Percentiles rank a stretch among this genome's conserved stretches.
Conservation (phyloP, 2,888 invertebrate genomes). For the Plagodis dolabraria region DNA sequence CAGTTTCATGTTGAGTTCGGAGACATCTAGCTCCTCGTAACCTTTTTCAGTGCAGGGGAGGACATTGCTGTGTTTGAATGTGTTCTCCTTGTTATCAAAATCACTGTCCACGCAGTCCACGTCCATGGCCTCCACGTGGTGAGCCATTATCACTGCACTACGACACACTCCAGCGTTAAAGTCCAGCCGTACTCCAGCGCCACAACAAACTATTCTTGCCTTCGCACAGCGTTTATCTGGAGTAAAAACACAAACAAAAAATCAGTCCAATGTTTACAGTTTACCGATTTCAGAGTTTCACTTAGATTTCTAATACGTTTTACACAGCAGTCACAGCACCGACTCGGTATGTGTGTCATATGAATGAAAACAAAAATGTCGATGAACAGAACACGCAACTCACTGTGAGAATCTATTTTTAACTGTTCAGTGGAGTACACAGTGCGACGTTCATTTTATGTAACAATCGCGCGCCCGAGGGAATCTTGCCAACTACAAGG, state of each 20-base stretch:
- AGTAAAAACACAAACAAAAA: constrained; percentile 55
- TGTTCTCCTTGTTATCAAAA: constrained; percentile 78
- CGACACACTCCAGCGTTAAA: constrained; percentile 31
- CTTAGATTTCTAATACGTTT: constrained; percentile 75
- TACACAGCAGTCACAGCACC: constrained; percentile 43
- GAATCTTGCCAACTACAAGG: constrained; percentile 77
- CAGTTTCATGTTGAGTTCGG: constrained; percentile 76
- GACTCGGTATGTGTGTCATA: constrained; percentile 75
- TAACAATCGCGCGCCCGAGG: constrained; percentile 73
- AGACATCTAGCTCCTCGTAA: constrained; percentile 75
- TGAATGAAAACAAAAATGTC: constrained; percentile 81
- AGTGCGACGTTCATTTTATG: constrained; percentile 72
- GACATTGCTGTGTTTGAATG: constrained; percentile 68
- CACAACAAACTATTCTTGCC: constrained; percentile 35
- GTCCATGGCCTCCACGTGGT: constrained; percentile 72
- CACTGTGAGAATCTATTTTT: constrained; percentile 78
- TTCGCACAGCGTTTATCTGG: constrained; percentile 50
- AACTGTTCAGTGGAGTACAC: constrained; percentile 71
- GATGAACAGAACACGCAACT: constrained; percentile 69
- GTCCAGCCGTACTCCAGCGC: constrained; percentile 27
- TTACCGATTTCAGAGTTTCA: constrained; percentile 72
- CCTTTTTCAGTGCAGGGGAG: constrained; percentile 71
- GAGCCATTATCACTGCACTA: constrained; percentile 62
- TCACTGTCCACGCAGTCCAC: constrained; percentile 67
- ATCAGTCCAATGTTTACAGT: constrained; percentile 74